Base-by-base conservation (phyloP, 1,140 invertebrate genomes). In the Brachionus manjavacas region DNA sequence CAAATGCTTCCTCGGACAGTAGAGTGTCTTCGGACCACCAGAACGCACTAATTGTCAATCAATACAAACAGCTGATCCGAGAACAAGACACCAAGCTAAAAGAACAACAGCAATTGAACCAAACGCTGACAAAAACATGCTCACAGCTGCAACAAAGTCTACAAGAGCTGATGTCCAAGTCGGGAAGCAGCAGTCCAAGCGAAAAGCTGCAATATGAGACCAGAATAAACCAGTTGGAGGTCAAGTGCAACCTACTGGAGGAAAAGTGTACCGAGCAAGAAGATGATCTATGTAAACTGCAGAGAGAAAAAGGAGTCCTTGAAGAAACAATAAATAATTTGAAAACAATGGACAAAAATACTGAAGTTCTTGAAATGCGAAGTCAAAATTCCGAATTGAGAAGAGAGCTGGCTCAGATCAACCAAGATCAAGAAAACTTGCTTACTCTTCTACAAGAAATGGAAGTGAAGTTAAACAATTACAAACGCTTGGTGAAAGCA, bases 401-500 rank as follows among this genome's bases (percentile, higher is more conserved):
- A 66, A 88, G 89, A 0, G 92, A 95, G 85, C 87, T 95, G 84
- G 92, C 93, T 35, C 92, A 91, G 85, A 87, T 95, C 55, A 93
- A 92, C 87, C 95, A 94, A 87, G 95, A 97, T 88, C 95, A 96
- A 88, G 95, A 97, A 86, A 94, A 97, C 90, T 89, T 97, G 85
- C 89, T 97, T 20, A 92, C 94, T 86, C 89, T 97, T 74, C 90
- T 98, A 46, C 92, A 93, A 2, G 94, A 96, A 88, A 94, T 95
- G 90, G 94, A 95, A 87, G 88, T 89, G 2, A 94, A 94, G 90
- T 89, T 95, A 80, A 91, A 90, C 72, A 88, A 92, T 23, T 95
- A 93, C 87, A 94, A 93, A 89, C 90, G 92, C 86, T 91, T 91
- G 86, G 89, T 96, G 52, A 88, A 92, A 85, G 91, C 92, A 25